Base-by-base conservation (phyloP, 2,888 invertebrate genomes). In the Tachina fera region DNA sequence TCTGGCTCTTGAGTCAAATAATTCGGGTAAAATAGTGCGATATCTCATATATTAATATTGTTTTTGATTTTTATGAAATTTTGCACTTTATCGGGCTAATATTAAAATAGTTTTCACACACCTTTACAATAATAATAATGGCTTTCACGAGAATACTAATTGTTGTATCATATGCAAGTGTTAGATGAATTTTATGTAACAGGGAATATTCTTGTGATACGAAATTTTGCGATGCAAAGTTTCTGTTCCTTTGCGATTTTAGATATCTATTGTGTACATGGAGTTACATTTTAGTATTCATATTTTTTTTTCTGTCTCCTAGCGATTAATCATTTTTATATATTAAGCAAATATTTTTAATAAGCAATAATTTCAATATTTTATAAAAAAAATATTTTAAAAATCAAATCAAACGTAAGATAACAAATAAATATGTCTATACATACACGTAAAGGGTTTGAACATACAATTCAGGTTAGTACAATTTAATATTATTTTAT, bases 391-490 rank as follows among this genome's bases (percentile, higher is more conserved):
- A 11, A 68, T 41, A 16, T 53, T 68, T 53, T 51, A n/a, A 19
- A 41, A 51, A 9, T 47, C 14, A 58, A 58, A 45, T 9, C 43
- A 19, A 14, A 5, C 16, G 14, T 13, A 67, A 31, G 8, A 19
- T 43, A 13, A 70, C 9, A 43, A 45, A 3, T 71, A 71, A 41
- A 58, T 45, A 31, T 31, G 31, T 31, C 5, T 22, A 22, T 31
- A 31, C 31, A 31, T 31, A 31, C 31, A 31, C 31, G 6, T 31
- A 58, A 45, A 71, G 9, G 9, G 47, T 71, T 71, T 71, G 22
- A 70, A 70, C 43, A 70, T 43, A 13, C 43, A 70, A 16, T 67
- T 65, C 14, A 39, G 51, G 11, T 68, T 68, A 68, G 9, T 68
- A 16, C 22, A 6, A 51, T n/a, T n/a, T n/a, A n/a, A n/a, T n/a